Percentiles rank a stretch among this genome's conserved stretches.
These are phyloP conservation scores for Drosophila melanosoma DNA, from an alignment of 2,888 invertebrate genomes.

Conservation along the genomic window DNA sequence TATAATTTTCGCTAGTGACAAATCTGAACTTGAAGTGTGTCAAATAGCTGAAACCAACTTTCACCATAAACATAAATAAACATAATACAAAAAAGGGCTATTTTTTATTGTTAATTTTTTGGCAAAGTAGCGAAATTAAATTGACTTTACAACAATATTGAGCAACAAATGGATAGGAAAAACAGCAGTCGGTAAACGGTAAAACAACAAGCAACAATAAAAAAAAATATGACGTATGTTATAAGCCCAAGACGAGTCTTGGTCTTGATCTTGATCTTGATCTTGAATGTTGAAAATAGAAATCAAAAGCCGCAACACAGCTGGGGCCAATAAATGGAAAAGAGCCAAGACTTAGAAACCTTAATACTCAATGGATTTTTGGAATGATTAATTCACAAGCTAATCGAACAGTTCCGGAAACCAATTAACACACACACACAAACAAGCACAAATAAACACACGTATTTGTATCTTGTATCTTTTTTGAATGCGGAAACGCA, in stretches of 20 bases:
- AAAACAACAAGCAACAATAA: constrained; percentile 47
- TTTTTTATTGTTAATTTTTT: neutral
- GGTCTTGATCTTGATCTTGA: constrained; percentile 34
- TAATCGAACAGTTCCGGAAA: constrained; percentile 46
- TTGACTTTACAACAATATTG: constrained; percentile 34
- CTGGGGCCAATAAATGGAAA: constrained; percentile 27
- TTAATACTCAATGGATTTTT: constrained; percentile 19
- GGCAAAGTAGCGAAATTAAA: constrained; percentile 35
- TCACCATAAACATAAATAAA: constrained; percentile 27
- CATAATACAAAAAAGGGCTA: constrained; percentile 10
- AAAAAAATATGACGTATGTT: constrained; percentile 43
- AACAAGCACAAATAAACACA: neutral
- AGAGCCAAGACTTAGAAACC: constrained; percentile 7
- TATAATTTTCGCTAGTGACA: constrained; percentile 18
- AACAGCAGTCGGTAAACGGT: constrained; percentile 59
- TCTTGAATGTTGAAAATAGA: constrained; percentile 76
- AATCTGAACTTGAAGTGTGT: constrained; percentile 37
- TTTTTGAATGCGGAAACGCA: constrained; percentile 64
- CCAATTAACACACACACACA: constrained; percentile 15
- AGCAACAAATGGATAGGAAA: constrained; percentile 15
- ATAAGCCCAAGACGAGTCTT: constrained; percentile 14
- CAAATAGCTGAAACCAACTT: constrained; percentile 36
- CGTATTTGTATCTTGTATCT: constrained; percentile 19
- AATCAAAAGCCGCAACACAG: constrained; percentile 13
- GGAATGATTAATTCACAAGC: constrained; percentile 46